Evolutionary conservation across 2,797 vertebrate species (phyloP), one percentile per base, ranked within the genome.

Genomic region (Botia almorhae): DNA sequence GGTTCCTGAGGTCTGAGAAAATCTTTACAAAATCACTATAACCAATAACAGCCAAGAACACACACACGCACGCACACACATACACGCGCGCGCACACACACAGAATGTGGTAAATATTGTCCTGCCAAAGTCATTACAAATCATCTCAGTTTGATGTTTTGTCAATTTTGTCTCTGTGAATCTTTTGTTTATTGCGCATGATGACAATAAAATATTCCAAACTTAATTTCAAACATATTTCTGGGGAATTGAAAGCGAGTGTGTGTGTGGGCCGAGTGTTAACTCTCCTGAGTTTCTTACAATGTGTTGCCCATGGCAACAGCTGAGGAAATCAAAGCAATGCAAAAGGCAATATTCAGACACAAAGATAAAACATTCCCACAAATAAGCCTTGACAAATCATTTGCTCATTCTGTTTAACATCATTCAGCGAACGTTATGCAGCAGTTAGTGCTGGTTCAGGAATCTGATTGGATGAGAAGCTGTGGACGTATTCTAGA

Each of bases 241-340:
- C 13, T 13, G 14, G 0, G 13, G 23, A 23, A 29, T 23, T 60
- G 11, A 60, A 61, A 61, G 21, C 11, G 12, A 6, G 11, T 39
- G 39, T 26, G 21, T 61, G 13, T 61, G 58, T 13, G 1, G 58
- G 58, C 29, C 58, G 13, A 16, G 12, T 29, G 23, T 29, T 61
- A 29, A 61, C 23, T 29, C 56, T 76, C 67, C 26, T 3, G 17
- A 50, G 23, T 64, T 75, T 46, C 58, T 64, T 56, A 63, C 29
- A 55, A 17, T 76, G 63, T 68, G 74, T 76, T 76, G 74, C 74
- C 74, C 21, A 64, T 82, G n/a, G 74, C 74, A 82, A 72, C 81
- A 77, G 74, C 51, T 56, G 23, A 72, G 36, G 39, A 82, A 77
- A 82, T 46, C 58, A 29, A 7, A 4, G 58, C 58, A 29, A 61